phyloP scores from a whole-genome alignment of 2,888 invertebrate genomes.

The Ephialtes manifestator region DNA sequence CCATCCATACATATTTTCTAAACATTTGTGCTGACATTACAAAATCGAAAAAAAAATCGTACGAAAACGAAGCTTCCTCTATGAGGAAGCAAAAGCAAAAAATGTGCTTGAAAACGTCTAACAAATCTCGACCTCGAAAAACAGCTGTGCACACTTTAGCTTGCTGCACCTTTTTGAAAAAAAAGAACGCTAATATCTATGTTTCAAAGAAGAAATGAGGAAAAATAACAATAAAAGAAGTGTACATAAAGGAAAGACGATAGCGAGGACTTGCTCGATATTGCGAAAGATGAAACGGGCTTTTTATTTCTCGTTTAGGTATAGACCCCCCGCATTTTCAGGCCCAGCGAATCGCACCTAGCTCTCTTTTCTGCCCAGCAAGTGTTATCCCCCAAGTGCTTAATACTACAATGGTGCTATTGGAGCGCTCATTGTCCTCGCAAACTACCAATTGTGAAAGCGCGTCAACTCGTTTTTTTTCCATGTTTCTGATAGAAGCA shows the following conservation, averaged over 20 bases:
- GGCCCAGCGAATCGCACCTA: conserved; percentile 39
- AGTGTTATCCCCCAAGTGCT: conserved; percentile 50
- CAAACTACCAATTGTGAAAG: conserved; percentile 70
- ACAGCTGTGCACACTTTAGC: background rate
- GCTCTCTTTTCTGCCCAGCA: conserved; percentile 35
- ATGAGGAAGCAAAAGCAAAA: background rate
- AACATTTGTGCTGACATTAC: too few species aligned
- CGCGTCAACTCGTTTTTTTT: conserved; percentile 51
- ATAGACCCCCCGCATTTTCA: conserved; percentile 33
- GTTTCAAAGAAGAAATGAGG: background rate
- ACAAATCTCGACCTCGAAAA: background rate
- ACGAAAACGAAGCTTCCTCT: too few species aligned
- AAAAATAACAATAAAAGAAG: conserved; percentile 6
- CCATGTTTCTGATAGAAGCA: background rate
- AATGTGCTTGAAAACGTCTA: background rate
- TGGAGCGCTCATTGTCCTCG: conserved; percentile 68
- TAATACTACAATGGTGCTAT: conserved; percentile 59
- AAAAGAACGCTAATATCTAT: background rate
- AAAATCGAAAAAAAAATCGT: too few species aligned
- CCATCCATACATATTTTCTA: too few species aligned
- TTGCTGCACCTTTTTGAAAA: too few species aligned
- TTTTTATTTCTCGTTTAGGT: conserved; percentile 42
- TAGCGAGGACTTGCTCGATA: conserved; percentile 47
- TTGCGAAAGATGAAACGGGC: conserved; percentile 62
- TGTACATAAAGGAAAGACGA: conserved; percentile 19